These are phyloP conservation scores for Alca torda DNA, from an alignment of 2,797 vertebrate genomes.

Conservation along the genomic window DNA sequence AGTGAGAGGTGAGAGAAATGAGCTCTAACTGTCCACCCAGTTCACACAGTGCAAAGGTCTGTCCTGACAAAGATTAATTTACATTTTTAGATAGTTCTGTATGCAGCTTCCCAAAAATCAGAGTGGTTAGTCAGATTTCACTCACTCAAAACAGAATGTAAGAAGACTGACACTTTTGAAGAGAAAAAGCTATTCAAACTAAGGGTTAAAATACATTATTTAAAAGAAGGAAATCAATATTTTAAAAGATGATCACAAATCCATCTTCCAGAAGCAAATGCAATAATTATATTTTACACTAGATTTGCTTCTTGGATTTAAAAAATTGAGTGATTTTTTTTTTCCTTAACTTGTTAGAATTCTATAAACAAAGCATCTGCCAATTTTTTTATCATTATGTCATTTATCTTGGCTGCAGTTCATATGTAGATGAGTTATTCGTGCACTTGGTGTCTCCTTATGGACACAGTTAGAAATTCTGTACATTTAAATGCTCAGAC, in stretches of 20 bases:
- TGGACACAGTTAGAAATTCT: neutral
- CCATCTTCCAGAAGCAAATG: neutral
- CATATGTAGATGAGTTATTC: neutral
- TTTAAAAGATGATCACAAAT: neutral
- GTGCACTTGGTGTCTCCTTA: neutral
- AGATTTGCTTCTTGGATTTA: neutral
- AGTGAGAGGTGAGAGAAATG: neutral
- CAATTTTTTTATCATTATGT: neutral
- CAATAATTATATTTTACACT: neutral
- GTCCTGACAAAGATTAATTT: neutral
- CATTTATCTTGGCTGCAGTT: neutral
- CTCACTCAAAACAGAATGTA: neutral
- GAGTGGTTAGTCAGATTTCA: neutral
- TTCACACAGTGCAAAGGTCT: neutral
- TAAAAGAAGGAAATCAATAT: neutral
- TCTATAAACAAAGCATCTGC: neutral
- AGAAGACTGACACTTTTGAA: neutral
- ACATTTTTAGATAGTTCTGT: neutral
- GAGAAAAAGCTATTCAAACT: neutral
- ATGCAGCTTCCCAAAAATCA: neutral
- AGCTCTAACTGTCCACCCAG: neutral
- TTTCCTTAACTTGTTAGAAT: neutral
- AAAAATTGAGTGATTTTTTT: neutral
- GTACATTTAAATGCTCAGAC: neutral
- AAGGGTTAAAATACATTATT: neutral